A percentile compares a stretch with the other conserved stretches of the same genome.
These are phyloP conservation scores for Sarcophaga peregrina DNA, from an alignment of 1,140 invertebrate genomes.

Conservation along the genomic window DNA sequence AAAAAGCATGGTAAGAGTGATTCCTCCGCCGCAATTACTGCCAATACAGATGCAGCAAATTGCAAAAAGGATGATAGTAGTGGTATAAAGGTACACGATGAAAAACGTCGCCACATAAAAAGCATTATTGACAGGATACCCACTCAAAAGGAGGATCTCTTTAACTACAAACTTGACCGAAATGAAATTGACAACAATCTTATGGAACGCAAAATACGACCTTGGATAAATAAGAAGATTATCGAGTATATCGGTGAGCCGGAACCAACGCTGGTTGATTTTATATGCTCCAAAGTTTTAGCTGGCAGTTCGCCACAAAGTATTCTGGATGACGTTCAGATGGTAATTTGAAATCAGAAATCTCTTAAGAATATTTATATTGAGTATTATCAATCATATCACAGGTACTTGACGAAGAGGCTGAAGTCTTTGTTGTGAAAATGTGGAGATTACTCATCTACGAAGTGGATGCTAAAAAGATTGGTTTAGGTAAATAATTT, in stretches of 20 bases:
- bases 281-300: slow-evolving; percentile 98
- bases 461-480: slow-evolving; percentile 98
- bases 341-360: slow-evolving; percentile 74
- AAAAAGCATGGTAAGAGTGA: slow-evolving; percentile 62
- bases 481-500: slow-evolving; percentile 79
- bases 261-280: slow-evolving; percentile 97
- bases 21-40: slow-evolving; percentile 55
- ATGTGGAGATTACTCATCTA: slow-evolving; percentile 99
- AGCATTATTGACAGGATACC: slow-evolving; percentile 98
- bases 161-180: slow-evolving; percentile 94
- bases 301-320: slow-evolving; percentile 90
- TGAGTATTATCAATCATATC: not conserved
- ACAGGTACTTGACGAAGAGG: slow-evolving; percentile 97
- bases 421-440: slow-evolving; percentile 99
- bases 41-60: slow-evolving; percentile 65
- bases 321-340: slow-evolving; percentile 97
- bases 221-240: slow-evolving; percentile 99
- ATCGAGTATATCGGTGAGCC: slow-evolving; percentile 99
- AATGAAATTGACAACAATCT: slow-evolving; percentile 77
- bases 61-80: slow-evolving; percentile 76
- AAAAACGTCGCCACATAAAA: slow-evolving; percentile 96
- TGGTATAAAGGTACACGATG: slow-evolving; percentile 82
- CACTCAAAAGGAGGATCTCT: slow-evolving; percentile 95
- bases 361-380: not conserved
- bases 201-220: slow-evolving; percentile 97